Evolutionary conservation across 2,113 vertebrate genomes (phyloP).

Genomic region (Ursus arctos): DNA sequence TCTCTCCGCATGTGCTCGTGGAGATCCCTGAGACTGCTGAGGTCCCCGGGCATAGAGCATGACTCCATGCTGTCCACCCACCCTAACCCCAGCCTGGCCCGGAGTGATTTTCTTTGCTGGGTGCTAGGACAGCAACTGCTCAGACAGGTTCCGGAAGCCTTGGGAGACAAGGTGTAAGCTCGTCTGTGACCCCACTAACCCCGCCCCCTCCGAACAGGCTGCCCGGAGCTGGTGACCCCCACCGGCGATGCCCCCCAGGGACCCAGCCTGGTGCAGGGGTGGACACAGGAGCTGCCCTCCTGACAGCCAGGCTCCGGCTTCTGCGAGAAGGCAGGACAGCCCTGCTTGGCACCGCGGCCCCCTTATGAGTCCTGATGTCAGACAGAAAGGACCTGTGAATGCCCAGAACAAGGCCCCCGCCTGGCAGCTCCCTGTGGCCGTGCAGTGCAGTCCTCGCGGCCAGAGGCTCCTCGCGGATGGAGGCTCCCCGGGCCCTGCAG

Average conservation of each 20-base stretch:
- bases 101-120: not conserved
- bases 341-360: not conserved
- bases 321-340: not conserved
- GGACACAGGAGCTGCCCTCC: not conserved
- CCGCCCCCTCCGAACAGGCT: not conserved
- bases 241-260: not conserved
- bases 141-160: not conserved
- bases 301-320: not conserved
- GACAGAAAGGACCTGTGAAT: not conserved
- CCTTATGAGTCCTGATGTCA: not conserved
- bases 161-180: not conserved
- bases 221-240: not conserved
- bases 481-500: not conserved
- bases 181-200: not conserved
- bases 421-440: not conserved
- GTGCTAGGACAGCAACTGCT: not conserved
- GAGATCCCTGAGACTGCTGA: not conserved
- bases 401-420: not conserved
- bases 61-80: too few species aligned
- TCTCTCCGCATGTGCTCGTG: not conserved
- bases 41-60: not conserved
- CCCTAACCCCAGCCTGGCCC: not conserved
- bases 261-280: not conserved
- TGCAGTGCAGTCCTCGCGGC: not conserved
- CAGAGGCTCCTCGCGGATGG: not conserved